Evolutionary conservation across 2,113 vertebrate species (phyloP), one percentile per base, ranked within the genome.

Genomic region (Orientallactaga bullata): DNA sequence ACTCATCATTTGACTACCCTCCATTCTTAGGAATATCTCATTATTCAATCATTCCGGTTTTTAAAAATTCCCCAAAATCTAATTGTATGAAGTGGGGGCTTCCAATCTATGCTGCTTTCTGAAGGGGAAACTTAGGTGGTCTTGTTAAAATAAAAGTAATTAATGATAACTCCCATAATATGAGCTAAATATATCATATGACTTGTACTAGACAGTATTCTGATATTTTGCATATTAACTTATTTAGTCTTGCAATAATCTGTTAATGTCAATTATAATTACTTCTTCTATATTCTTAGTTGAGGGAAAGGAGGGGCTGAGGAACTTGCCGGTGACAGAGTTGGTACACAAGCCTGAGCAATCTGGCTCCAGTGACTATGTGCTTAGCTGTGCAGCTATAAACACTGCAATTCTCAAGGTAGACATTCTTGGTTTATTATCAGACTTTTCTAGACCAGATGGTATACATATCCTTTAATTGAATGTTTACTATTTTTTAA

Each of bases 401-500:
- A 94, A 88, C n/a, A 85, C 12, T 74, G 20, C 5, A 65, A 0
- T 88, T 26, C 84, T 87, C 61, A 82, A 72, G 61, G 65, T 35
- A 82, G 69, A 69, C 47, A 74, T 77, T 94, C 82, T 74, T 82
- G 60, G 51, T 66, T 84, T 84, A 23, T 83, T 72, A 47, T 78
- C 79, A 63, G 30, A n/a, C 21, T 91, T 96, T 47, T 37, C n/a
- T 66, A 79, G 35, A 61, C 42, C 89, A 82, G 73, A 84, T 55
- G 85, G 39, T 32, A 26, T 72, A 32, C 24, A 85, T 83, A 82
- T 24, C 66, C 28, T 97, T 60, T 73, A 89, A 86, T 69, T 69
- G 84, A 55, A 68, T 90, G 23, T 66, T 90, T 66, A 20, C 26
- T 93, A 32, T 73, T 87, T 92, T 86, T 88, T 95, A 93, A 55